phyloP scores from a whole-genome alignment of 2,888 invertebrate genomes.

The Eupithecia centaureata region DNA sequence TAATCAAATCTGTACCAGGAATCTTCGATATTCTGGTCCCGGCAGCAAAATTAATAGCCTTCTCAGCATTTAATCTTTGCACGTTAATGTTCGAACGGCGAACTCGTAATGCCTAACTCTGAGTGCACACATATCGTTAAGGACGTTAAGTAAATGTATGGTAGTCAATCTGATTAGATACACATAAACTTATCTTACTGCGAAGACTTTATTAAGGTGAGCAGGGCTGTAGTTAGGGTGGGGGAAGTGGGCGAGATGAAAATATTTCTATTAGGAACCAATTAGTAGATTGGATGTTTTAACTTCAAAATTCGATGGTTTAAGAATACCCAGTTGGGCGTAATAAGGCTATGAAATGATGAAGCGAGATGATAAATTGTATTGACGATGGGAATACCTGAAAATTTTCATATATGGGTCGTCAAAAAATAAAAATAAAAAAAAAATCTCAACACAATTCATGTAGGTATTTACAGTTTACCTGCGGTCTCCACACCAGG shows the following conservation, averaged over 20 bases:
- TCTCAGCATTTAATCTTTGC: conserved; percentile 18
- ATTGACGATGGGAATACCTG: not conserved
- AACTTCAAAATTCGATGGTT: not conserved
- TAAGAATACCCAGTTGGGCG: not conserved
- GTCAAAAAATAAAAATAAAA: not conserved
- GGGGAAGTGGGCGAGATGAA: not conserved
- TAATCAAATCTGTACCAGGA: conserved; percentile 1
- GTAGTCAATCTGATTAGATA: conserved; percentile 41
- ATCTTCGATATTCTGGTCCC: conserved; percentile 12
- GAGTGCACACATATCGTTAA: conserved; percentile 44
- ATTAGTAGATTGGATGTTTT: not conserved
- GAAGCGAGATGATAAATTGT: not conserved
- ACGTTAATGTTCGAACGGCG: conserved; percentile 21
- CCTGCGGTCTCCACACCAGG: no score
- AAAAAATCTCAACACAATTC: no score
- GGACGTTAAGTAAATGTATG: conserved; percentile 43
- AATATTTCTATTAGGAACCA: not conserved
- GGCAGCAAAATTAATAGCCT: conserved; percentile 26
- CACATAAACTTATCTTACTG: conserved; percentile 39
- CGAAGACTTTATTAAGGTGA: conserved; percentile 42
- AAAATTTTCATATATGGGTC: not conserved
- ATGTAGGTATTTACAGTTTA: no score
- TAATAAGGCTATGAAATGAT: not conserved
- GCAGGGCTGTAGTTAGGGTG: conserved; percentile 21
- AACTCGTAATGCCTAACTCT: conserved; percentile 28